Conservation (phyloP, 2,113 vertebrate genomes). For the Trichomycterus rosablanca region DNA sequence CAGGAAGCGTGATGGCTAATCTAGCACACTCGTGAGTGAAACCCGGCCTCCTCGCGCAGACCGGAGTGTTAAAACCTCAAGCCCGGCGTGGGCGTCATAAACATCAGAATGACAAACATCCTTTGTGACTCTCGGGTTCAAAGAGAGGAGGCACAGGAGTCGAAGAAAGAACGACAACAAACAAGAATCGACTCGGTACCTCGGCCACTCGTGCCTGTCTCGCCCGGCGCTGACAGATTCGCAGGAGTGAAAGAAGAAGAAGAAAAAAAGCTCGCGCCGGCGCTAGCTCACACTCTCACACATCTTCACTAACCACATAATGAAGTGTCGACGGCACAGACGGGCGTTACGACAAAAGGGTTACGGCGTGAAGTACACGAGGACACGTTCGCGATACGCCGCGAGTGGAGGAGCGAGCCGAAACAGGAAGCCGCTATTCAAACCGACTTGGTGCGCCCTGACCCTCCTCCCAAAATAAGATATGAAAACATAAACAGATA, state of each 20-base stretch:
- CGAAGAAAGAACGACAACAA: constrained; percentile 11
- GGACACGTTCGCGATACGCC: too few relatives aligned
- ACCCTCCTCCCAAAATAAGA: too few relatives aligned
- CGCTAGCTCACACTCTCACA: background rate
- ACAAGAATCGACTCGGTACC: constrained; percentile 3
- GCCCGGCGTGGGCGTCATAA: constrained; percentile 18
- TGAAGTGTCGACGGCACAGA: too few relatives aligned
- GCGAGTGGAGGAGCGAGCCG: too few relatives aligned
- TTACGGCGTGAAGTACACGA: too few relatives aligned
- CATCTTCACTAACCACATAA: background rate
- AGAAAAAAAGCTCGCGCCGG: too few relatives aligned
- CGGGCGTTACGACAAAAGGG: too few relatives aligned
- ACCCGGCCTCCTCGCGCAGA: constrained; percentile 13
- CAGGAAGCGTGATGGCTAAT: too few relatives aligned
- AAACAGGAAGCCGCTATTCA: too few relatives aligned
- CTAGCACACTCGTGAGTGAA: background rate
- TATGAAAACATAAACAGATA: too few relatives aligned
- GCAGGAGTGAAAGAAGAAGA: too few relatives aligned
- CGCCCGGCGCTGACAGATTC: background rate
- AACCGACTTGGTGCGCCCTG: too few relatives aligned
- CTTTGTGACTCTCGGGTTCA: constrained; percentile 28
- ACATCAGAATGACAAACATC: constrained; percentile 20
- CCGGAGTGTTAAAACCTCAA: constrained; percentile 4
- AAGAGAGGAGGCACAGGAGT: constrained; percentile 18
- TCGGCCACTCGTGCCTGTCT: constrained; percentile 4